Base-by-base conservation (phyloP, 2,888 invertebrate species). In the Drosophila prostipennis region DNA sequence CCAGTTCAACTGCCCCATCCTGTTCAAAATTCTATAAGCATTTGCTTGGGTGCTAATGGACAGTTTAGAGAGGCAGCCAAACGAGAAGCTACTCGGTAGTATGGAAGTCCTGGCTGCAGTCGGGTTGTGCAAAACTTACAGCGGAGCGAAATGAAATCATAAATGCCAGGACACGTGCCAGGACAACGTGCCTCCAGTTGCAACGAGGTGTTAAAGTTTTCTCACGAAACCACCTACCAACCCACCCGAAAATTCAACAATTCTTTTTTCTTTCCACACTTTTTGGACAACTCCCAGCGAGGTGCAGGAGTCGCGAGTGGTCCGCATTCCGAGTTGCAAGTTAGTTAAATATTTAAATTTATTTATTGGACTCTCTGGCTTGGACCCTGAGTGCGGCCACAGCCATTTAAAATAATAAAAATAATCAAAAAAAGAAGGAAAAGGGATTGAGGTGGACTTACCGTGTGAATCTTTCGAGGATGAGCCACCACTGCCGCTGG, bases 391-490 rank as follows among this genome's bases (percentile, higher is more conserved):
- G 23, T 6, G 48, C 37, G 39, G 64, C 63, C 59, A 51, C 42
- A 49, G 53, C 61, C 79, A 78, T 87, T 83, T 81, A 84, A 83
- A 87, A 84, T 87, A 84, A 84, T 87, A 79, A 80, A 57, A 52
- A 74, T n/a, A n/a, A n/a, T n/a, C n/a, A n/a, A 48, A 64, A 69
- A 26, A n/a, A 2, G 6, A 19, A 19, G 6, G 10, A 19, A 19
- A 52, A 39, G 56, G 37, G 37, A 51, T 58, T 36, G 34, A 59
- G 71, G 53, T 63, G 71, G 72, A 90, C 91, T 91, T 89, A 91
- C 91, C 91, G 82, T 91, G 91, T 76, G 89, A 89, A 80, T 91
- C 91, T 79, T 91, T 91, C 76, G 82, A 79, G 60, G 82, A 77
- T 59, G 79, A 79, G 37, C 83, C 82, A 53, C 80, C 80, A 6